These are phyloP conservation scores for Sarcophaga carnaria DNA, from an alignment of 2,888 invertebrate species.

Conservation along the genomic window DNA sequence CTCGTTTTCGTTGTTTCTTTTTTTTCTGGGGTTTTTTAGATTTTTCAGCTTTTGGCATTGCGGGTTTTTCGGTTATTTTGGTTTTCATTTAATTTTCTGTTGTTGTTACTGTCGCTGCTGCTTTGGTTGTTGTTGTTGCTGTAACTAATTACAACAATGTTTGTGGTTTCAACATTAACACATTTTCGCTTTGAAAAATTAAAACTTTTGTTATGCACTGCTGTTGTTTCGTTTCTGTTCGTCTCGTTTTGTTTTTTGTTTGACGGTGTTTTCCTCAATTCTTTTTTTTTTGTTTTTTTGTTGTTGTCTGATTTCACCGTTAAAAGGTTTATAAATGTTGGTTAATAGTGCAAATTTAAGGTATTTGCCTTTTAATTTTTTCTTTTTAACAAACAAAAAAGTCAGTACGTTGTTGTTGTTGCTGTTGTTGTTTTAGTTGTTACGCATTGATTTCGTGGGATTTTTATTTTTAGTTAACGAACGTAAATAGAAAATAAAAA, in stretches of 20 bases:
- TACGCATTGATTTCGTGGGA: conserved; percentile 64
- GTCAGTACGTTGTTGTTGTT: neutral
- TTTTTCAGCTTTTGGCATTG: neutral
- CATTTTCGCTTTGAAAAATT: conserved; percentile 63
- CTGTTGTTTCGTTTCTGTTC: neutral
- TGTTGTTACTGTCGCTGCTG: conserved; percentile 41
- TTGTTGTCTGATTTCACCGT: conserved; percentile 23
- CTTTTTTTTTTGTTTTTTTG: too few relatives aligned
- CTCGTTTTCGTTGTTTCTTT: neutral
- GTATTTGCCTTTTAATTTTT: conserved; percentile 46
- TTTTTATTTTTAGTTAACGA: conserved; percentile 22
- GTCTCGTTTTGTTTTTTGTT: neutral
- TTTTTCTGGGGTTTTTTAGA: neutral
- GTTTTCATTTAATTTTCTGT: neutral
- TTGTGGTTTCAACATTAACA: conserved; percentile 69
- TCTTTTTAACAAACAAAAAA: conserved; percentile 27
- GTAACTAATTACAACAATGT: conserved; percentile 70
- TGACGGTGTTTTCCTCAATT: neutral
- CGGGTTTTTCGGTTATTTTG: neutral
- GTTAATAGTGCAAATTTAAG: conserved; percentile 68
- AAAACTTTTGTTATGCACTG: conserved; percentile 28
- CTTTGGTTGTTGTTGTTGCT: conserved; percentile 22
- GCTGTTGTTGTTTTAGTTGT: conserved; percentile 20
- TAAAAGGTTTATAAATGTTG: conserved; percentile 56
- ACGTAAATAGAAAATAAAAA: neutral